A percentile compares a stretch with the other conserved stretches of the same genome.
Evolutionary conservation across 1,140 invertebrate genomes (phyloP).

Genomic region (Hylyphantes graminicola): DNA sequence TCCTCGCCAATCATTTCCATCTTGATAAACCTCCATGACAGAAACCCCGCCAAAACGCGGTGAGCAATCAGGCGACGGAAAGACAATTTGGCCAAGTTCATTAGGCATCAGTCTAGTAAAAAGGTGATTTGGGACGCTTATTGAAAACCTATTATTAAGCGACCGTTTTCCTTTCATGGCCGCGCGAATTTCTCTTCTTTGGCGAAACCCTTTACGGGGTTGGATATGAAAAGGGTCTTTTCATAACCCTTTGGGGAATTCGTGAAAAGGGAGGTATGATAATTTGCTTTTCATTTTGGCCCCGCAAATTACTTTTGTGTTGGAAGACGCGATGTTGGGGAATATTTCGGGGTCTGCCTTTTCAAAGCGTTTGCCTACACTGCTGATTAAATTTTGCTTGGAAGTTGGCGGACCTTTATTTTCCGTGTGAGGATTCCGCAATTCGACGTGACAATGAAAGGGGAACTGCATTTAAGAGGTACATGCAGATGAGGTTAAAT

Average conservation of each 20-base stretch:
- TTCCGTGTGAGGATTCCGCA: background rate
- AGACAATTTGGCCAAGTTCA: conserved; percentile 8
- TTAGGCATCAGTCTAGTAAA: conserved; percentile 14
- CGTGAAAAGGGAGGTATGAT: background rate
- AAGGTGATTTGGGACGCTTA: conserved; percentile 20
- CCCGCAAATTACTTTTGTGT: conserved; percentile 10
- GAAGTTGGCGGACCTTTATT: background rate
- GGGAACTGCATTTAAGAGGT: background rate
- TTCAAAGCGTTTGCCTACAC: background rate
- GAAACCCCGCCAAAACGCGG: background rate
- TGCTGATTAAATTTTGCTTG: conserved; percentile 22
- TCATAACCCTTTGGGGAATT: conserved; percentile 19
- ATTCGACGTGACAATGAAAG: conserved; percentile 7
- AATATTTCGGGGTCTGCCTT: background rate
- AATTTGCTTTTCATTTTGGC: conserved; percentile 22
- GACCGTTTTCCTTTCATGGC: background rate
- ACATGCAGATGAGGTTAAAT: too few species aligned
- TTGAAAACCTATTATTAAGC: conserved; percentile 16
- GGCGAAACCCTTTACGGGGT: background rate
- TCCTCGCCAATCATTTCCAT: too few species aligned
- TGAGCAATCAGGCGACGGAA: background rate
- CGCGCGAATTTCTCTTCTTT: background rate
- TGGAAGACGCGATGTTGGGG: background rate
- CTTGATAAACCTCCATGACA: background rate
- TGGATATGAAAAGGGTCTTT: conserved; percentile 26